Conservation (phyloP, 2,888 invertebrate genomes). For the Lycaena phlaeas region DNA sequence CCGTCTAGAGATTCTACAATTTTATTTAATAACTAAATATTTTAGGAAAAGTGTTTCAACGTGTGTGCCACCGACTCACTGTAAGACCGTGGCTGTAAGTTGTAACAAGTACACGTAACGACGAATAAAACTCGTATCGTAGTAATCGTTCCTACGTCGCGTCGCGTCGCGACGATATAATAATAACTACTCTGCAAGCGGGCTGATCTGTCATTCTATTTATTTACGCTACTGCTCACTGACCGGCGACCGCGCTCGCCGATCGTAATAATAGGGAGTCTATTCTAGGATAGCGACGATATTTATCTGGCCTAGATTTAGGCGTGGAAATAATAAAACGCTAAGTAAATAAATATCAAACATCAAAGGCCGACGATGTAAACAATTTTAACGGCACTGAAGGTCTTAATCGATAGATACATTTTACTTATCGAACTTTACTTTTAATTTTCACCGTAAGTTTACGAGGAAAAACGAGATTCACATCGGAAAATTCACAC, state of each 20-base stretch:
- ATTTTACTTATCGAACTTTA: background rate
- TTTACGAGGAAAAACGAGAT: slow-evolving; percentile 45
- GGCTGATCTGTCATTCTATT: slow-evolving; percentile 37
- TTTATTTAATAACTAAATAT: too few species aligned
- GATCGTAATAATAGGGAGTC: slow-evolving; percentile 26
- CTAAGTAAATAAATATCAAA: slow-evolving; percentile 15
- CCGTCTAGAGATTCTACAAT: too few species aligned
- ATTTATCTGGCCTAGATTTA: slow-evolving; percentile 54
- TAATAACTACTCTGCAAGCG: too few species aligned
- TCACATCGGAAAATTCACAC: slow-evolving; percentile 53
- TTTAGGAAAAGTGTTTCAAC: too few species aligned
- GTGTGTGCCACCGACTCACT: too few species aligned
- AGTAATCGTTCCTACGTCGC: too few species aligned
- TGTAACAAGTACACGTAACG: too few species aligned
- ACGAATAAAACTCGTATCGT: too few species aligned
- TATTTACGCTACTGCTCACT: slow-evolving; percentile 48
- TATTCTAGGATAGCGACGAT: slow-evolving; percentile 47
- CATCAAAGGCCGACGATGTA: slow-evolving; percentile 15
- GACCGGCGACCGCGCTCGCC: slow-evolving; percentile 31
- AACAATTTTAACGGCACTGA: slow-evolving; percentile 6
- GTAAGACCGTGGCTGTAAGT: too few species aligned
- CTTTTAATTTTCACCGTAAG: background rate
- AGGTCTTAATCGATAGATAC: slow-evolving; percentile 1
- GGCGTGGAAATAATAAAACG: slow-evolving; percentile 29
- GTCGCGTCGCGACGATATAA: too few species aligned